These are phyloP conservation scores for Chelonia mydas DNA, from an alignment of 2,797 vertebrate species.

Conservation along the genomic window DNA sequence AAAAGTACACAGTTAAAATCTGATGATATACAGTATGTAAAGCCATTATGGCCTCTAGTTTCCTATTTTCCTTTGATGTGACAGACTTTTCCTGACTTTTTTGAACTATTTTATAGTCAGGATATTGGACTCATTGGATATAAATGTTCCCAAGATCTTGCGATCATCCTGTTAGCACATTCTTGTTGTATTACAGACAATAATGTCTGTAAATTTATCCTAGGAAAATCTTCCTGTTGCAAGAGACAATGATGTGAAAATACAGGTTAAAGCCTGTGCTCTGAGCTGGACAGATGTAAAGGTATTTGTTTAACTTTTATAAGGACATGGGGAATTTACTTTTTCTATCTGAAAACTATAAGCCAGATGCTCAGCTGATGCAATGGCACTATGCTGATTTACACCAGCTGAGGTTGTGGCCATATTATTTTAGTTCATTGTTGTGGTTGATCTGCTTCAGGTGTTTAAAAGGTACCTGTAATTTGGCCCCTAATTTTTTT, in stretches of 20 bases:
- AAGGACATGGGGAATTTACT: background rate
- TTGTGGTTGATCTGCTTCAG: background rate
- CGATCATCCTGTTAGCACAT: background rate
- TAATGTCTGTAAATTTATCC: slow-evolving; percentile 20
- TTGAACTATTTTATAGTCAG: background rate
- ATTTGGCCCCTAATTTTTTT: background rate
- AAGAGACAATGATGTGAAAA: slow-evolving; percentile 87
- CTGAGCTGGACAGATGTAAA: slow-evolving; percentile 90
- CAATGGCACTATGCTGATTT: slow-evolving; percentile 7
- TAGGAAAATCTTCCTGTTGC: slow-evolving; percentile 84
- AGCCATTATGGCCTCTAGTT: background rate
- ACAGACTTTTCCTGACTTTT: background rate
- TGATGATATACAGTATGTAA: background rate
- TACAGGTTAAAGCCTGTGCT: slow-evolving; percentile 94
- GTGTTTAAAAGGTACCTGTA: background rate
- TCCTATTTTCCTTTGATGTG: background rate
- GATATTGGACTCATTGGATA: background rate
- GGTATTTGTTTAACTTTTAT: slow-evolving; percentile 77
- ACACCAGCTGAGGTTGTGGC: background rate
- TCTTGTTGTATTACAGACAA: background rate
- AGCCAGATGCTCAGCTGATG: background rate
- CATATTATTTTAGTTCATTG: background rate
- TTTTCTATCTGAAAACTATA: background rate
- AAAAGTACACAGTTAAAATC: background rate
- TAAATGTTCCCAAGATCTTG: slow-evolving; percentile 1